Conservation (phyloP, 2,888 invertebrate genomes). For the Caenorhabditis sp. region DNA sequence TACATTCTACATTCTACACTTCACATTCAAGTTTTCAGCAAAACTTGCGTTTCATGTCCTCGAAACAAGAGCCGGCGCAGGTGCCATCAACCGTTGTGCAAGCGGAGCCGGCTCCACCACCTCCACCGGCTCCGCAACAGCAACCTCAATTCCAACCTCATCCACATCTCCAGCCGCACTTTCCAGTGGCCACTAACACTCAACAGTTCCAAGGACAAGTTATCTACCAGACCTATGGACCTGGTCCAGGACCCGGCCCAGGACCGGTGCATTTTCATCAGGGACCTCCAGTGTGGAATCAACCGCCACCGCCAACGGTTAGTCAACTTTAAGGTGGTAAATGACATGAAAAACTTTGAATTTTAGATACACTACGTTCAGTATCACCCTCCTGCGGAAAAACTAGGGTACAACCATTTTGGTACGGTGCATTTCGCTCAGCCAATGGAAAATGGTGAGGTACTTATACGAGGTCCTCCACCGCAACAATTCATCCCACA, state of each 20-base stretch:
- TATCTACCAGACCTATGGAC: slow-evolving; percentile 25
- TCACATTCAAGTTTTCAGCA: slow-evolving; percentile 1
- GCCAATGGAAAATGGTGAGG: slow-evolving; percentile 44
- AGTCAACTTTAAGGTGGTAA: not conserved
- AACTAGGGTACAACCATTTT: slow-evolving; percentile 19
- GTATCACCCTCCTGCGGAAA: slow-evolving; percentile 27
- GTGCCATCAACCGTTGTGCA: slow-evolving; percentile 32
- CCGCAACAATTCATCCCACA: slow-evolving; percentile 10
- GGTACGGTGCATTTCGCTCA: slow-evolving; percentile 44
- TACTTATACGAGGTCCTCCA: slow-evolving; percentile 22
- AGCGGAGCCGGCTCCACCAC: slow-evolving; percentile 18
- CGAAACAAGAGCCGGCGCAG: slow-evolving; percentile 50
- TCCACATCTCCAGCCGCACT: not conserved
- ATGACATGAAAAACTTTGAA: not conserved
- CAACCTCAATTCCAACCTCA: slow-evolving; percentile 14
- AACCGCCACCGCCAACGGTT: slow-evolving; percentile 22
- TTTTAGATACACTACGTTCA: slow-evolving; percentile 42
- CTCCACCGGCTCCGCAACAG: slow-evolving; percentile 5
- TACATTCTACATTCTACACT: not conserved
- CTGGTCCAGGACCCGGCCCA: not conserved
- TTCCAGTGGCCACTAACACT: not conserved
- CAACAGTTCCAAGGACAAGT: slow-evolving; percentile 33
- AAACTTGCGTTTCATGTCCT: slow-evolving; percentile 26
- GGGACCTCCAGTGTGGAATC: slow-evolving; percentile 30
- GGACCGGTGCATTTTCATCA: slow-evolving; percentile 11